Evolutionary conservation across 2,113 vertebrate species (phyloP).

Genomic region (Cryptotis parvus): DNA sequence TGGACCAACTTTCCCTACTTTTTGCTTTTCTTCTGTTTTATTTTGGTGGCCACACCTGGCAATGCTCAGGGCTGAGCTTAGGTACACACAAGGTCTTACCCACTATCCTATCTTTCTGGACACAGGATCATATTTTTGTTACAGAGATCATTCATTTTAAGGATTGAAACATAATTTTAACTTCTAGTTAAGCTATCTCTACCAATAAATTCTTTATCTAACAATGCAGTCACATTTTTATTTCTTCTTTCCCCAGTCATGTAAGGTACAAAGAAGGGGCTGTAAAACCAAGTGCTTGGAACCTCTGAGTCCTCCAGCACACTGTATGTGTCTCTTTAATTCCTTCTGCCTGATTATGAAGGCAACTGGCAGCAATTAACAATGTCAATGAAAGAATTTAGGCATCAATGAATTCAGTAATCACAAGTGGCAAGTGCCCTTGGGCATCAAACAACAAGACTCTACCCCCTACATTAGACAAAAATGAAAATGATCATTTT

Average conservation of each 20-base stretch:
- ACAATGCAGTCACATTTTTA: neutral
- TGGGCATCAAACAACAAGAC: neutral
- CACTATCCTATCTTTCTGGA: too few species aligned
- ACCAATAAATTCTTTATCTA: neutral
- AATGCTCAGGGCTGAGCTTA: too few species aligned
- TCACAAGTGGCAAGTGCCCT: neutral
- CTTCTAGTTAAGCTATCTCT: neutral
- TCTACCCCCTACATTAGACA: too few species aligned
- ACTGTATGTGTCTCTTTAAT: neutral
- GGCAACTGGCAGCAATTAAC: neutral
- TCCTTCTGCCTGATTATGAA: neutral
- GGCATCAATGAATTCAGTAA: neutral
- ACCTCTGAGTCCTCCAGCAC: neutral
- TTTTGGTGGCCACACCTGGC: too few species aligned
- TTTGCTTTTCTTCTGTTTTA: too few species aligned
- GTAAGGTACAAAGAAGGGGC: neutral
- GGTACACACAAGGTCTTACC: too few species aligned
- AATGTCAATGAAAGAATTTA: neutral
- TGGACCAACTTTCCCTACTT: neutral
- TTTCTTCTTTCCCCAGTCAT: neutral
- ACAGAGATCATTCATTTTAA: neutral
- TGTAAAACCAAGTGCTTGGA: neutral
- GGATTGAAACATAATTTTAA: neutral
- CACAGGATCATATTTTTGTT: neutral
- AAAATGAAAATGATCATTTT: neutral